Evolutionary conservation across 37 sponge, comb jelly and placozoan species (phyloP).

Genomic region (Beroe forskalii): DNA sequence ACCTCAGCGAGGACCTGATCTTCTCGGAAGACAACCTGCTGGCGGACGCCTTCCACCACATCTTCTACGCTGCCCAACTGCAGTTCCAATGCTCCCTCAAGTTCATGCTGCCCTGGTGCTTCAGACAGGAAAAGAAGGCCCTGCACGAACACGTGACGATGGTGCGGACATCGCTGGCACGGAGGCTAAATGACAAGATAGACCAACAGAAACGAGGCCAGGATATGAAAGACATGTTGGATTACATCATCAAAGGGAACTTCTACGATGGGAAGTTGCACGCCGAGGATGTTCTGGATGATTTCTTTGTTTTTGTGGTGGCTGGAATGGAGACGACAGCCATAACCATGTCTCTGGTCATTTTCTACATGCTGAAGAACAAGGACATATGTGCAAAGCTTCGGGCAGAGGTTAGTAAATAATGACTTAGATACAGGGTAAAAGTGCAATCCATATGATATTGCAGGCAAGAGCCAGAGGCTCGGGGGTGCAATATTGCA

Average conservation of each 20-base stretch:
- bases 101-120: neutral
- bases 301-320: conserved; percentile 15
- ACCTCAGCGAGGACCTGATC: conserved; percentile 13
- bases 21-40: neutral
- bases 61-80: neutral
- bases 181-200: neutral
- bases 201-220: neutral
- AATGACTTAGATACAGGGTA: too few relatives aligned
- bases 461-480: too few relatives aligned
- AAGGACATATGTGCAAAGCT: neutral
- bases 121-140: neutral
- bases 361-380: neutral
- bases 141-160: neutral
- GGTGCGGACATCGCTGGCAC: neutral
- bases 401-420: neutral
- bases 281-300: conserved; percentile 7
- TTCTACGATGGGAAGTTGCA: neutral
- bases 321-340: conserved; percentile 4
- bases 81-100: neutral
- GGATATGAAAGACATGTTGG: neutral
- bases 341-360: neutral
- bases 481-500: too few relatives aligned
- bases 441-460: too few relatives aligned
- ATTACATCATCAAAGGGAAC: conserved; percentile 21
- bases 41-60: neutral